Base-by-base conservation (phyloP, 1,140 invertebrate species). In the Campoletis sonorensis region DNA sequence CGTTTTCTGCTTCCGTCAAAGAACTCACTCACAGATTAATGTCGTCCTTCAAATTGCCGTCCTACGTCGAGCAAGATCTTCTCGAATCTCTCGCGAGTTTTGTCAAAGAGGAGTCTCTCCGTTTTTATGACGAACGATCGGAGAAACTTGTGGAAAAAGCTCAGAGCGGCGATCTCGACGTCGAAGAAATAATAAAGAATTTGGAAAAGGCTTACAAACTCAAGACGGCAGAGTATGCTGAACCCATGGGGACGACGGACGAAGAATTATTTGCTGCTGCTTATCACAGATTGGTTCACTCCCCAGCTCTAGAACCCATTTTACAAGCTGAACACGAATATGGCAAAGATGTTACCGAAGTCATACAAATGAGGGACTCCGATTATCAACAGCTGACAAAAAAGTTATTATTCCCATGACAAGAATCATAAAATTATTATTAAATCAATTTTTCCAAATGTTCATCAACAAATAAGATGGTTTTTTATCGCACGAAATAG, bases 231-330 rank as follows among this genome's bases (percentile, higher is more conserved):
- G 94, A 95, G 83, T 95, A 94, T 90, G 94, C 94, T 0, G 94
- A 95, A 83, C 94, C 94, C 70, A 94, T 95, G 79, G 95, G 95
- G 58, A 94, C 95, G 0, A 95, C 95, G 0, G 95, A 96, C 89
- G 95, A 96, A 87, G 95, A 96, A 88, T 91, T 97, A 21, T 96
- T 96, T 92, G 95, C 96, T 23, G 94, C 95, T 13, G 96, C 96
- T 51, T 97, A 97, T 91, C 96, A 97, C 88, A 94, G 94, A 86
- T 89, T 97, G 54, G 96, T 97, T 7, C 96, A 97, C 89, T 97
- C 96, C 0, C 95, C 96, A 4, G 95, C 96, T 7, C 87, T 97
- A 23, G 95, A 96, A 85, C 95, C 95, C 0, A 95, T 97, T 82
- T 91, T 97, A 30, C 95, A 96, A 89, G 94, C 96, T 58, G 96